Evolutionary conservation across 1,140 invertebrate species (phyloP).

Genomic region (Dryas iulia): DNA sequence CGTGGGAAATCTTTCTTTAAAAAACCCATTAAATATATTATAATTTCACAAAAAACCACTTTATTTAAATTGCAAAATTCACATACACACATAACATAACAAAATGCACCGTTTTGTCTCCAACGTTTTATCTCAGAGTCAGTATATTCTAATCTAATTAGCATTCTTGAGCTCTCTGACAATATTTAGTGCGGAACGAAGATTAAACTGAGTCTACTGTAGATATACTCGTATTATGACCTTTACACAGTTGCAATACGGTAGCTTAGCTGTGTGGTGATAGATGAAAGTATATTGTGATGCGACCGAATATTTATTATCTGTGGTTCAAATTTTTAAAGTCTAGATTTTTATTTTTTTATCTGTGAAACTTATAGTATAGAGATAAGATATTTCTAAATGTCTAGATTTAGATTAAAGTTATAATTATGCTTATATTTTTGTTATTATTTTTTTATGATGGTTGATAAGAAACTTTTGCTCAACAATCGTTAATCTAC

Average conservation of each 20-base stretch:
- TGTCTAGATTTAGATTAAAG: too few species aligned
- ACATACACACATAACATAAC: not conserved
- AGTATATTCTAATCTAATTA: conserved; percentile 28
- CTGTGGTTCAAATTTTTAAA: not conserved
- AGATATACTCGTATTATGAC: not conserved
- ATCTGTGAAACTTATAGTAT: not conserved
- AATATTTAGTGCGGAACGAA: conserved; percentile 27
- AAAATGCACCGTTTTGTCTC: conserved; percentile 27
- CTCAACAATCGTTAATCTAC: too few species aligned
- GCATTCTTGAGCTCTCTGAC: conserved; percentile 25
- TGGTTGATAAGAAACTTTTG: too few species aligned
- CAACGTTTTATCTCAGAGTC: conserved; percentile 22
- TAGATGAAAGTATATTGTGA: not conserved
- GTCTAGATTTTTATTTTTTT: not conserved
- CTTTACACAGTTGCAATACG: conserved; percentile 8
- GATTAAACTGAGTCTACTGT: not conserved
- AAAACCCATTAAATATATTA: not conserved
- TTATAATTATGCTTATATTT: too few species aligned
- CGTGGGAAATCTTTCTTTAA: not conserved
- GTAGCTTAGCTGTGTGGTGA: not conserved
- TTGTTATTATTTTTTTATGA: too few species aligned
- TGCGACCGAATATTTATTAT: not conserved
- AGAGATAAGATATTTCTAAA: too few species aligned
- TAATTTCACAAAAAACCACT: not conserved
- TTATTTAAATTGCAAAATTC: not conserved